Percentiles rank a stretch among this genome's conserved stretches.
Evolutionary conservation across 2,113 vertebrate species (phyloP).

Genomic region (Isurus oxyrinchus): DNA sequence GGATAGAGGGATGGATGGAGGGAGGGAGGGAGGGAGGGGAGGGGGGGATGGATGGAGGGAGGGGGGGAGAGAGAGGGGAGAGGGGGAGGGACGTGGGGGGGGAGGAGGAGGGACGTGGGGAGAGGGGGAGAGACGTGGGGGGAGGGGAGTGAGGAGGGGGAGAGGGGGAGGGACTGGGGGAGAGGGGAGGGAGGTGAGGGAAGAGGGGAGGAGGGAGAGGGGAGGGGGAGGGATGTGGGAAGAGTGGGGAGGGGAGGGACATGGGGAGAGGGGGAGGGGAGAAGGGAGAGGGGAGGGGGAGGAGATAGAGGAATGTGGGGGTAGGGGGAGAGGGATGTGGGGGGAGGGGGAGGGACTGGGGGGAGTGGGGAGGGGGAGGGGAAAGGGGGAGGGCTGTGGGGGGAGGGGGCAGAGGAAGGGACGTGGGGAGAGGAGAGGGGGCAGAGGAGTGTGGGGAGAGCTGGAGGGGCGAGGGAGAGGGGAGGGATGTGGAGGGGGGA

Average conservation of each 20-base stretch:
- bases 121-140: background rate
- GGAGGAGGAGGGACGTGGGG: background rate
- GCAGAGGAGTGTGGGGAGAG: too few species aligned
- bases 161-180: too few species aligned
- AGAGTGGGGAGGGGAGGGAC: too few species aligned
- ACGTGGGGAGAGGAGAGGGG: too few species aligned
- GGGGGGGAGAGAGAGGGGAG: too few species aligned
- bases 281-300: background rate
- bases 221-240: background rate
- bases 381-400: background rate
- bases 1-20: too few species aligned
- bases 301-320: background rate
- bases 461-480: too few species aligned
- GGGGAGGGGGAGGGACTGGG: background rate
- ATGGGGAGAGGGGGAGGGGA: background rate
- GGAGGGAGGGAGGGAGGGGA: too few species aligned
- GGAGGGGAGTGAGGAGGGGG: background rate
- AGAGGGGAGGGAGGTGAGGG: background rate
- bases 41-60: too few species aligned
- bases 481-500: too few species aligned
- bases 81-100: background rate
- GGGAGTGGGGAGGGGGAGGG: background rate
- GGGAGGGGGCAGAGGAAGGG: too few species aligned
- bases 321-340: background rate
- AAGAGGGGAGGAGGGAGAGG: background rate